A percentile compares a stretch with the other conserved stretches of the same genome.
phyloP scores from a whole-genome alignment of 2,797 vertebrate species.

The Anguilla pacifica region DNA sequence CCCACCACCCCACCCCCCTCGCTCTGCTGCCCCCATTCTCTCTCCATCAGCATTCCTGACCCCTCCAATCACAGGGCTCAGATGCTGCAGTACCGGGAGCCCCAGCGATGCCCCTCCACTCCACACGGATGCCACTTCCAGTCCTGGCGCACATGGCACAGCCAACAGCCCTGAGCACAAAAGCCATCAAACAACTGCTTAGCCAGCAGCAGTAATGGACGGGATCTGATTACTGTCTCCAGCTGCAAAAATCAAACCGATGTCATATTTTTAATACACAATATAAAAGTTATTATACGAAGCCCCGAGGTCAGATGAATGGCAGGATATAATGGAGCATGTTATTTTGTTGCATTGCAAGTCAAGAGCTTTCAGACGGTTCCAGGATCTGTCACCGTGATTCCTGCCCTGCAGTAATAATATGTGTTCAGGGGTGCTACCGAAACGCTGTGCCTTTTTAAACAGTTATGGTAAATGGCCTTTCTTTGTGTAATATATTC shows the following conservation, averaged over 20 bases:
- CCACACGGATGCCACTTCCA: constrained; percentile 38
- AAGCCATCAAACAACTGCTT: constrained; percentile 48
- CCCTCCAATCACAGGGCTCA: constrained; percentile 1
- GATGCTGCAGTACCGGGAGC: constrained; percentile 19
- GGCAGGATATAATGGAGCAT: constrained; percentile 42
- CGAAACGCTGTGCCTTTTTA: constrained; percentile 30
- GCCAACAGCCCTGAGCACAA: constrained; percentile 43
- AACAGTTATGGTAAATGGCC: background rate
- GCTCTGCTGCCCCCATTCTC: background rate
- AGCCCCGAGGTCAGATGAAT: constrained; percentile 41
- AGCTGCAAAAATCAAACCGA: constrained; percentile 20
- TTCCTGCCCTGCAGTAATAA: constrained; percentile 41
- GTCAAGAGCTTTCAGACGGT: constrained; percentile 41
- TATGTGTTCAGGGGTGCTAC: constrained; percentile 28
- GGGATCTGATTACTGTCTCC: constrained; percentile 50
- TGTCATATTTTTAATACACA: constrained; percentile 36
- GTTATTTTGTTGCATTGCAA: constrained; percentile 42
- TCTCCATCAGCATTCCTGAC: constrained; percentile 31
- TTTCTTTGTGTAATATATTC: constrained; percentile 16
- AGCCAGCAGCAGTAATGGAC: constrained; percentile 49
- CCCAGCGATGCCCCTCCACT: constrained; percentile 37
- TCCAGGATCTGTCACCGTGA: constrained; percentile 35
- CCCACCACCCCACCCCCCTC: background rate
- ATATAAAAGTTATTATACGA: constrained; percentile 48
- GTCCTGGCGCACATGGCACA: background rate